Conservation (phyloP, 2,113 vertebrate genomes). For the Myrmophylax atrothorax region DNA sequence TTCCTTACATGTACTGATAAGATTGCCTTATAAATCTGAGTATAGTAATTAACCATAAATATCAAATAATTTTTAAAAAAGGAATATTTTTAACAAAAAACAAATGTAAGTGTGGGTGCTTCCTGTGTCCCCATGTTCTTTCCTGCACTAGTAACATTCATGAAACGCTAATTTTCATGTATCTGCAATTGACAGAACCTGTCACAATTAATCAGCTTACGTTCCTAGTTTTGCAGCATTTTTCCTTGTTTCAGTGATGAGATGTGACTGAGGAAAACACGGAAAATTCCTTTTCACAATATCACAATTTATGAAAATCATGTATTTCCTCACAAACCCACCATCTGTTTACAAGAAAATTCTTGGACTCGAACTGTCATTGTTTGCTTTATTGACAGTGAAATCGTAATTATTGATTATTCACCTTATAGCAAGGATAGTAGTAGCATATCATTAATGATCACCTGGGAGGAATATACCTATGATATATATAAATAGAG, state of each 20-base stretch:
- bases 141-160: conserved; percentile 2
- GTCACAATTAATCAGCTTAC: conserved; percentile 29
- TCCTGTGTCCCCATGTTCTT: background rate
- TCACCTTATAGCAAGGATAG: background rate
- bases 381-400: background rate
- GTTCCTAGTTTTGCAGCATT: background rate
- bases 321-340: background rate
- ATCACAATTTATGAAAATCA: background rate
- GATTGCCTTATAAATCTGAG: conserved; percentile 51
- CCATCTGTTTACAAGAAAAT: background rate
- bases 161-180: conserved; percentile 45
- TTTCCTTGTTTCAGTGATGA: conserved; percentile 3
- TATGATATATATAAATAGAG: background rate
- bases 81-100: background rate
- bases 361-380: background rate
- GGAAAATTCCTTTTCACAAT: background rate
- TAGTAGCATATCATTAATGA: background rate
- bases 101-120: background rate
- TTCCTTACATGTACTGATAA: conserved; percentile 42
- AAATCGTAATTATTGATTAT: background rate
- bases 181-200: conserved; percentile 57
- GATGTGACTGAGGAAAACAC: background rate
- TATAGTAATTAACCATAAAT: conserved; percentile 46
- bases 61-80: background rate
- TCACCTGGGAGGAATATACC: background rate